These are phyloP conservation scores for Cataglyphis albicans DNA, from an alignment of 2,888 invertebrate genomes.

Conservation along the genomic window DNA sequence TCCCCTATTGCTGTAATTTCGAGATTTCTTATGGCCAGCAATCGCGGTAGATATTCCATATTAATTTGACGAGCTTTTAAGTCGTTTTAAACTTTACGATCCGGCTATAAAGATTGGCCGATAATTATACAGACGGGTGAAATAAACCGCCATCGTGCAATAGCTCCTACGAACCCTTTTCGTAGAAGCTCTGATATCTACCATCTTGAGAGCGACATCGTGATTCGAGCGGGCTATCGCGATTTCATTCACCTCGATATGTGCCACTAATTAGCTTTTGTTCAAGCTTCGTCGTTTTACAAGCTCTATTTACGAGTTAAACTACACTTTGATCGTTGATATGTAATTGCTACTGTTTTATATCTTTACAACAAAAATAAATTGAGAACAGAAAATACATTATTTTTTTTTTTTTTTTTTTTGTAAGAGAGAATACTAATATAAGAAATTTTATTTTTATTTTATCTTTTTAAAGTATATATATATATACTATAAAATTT, in stretches of 20 bases:
- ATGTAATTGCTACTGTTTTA: neutral
- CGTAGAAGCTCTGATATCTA: constrained; percentile 19
- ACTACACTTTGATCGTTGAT: constrained; percentile 12
- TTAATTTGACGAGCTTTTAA: constrained; percentile 76
- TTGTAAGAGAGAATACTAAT: neutral
- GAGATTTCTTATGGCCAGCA: constrained; percentile 68
- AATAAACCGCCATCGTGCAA: constrained; percentile 75
- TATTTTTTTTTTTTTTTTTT: no score
- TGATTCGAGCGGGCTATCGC: constrained; percentile 33
- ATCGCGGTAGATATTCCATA: constrained; percentile 69
- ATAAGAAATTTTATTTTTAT: neutral
- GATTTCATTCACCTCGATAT: constrained; percentile 42
- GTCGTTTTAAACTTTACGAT: constrained; percentile 78
- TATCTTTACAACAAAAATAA: neutral
- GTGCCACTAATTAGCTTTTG: constrained; percentile 26
- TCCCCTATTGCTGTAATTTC: constrained; percentile 66
- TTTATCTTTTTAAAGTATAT: neutral
- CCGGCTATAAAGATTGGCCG: constrained; percentile 79
- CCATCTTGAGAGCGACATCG: constrained; percentile 17
- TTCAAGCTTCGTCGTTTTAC: constrained; percentile 1
- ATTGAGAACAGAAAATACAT: neutral
- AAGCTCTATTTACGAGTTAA: neutral
- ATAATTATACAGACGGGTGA: constrained; percentile 78
- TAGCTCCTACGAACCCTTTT: constrained; percentile 48
- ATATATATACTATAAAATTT: neutral